Base-by-base conservation (phyloP, 2,113 vertebrate genomes). In the Choloepus hoffmanni region DNA sequence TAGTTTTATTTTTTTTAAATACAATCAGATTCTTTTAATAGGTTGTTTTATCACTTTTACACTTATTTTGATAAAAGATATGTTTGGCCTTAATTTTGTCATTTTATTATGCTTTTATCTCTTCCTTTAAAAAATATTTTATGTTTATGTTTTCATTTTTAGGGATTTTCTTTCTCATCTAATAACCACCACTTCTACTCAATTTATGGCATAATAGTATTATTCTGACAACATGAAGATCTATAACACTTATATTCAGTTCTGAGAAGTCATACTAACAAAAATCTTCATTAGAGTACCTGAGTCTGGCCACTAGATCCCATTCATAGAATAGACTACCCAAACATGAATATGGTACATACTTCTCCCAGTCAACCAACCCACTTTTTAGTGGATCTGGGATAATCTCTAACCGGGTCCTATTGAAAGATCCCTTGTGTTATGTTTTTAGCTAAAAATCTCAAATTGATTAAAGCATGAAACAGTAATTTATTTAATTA, bases 21-120 rank as follows among this genome's bases (percentile, higher is more conserved):
- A 36, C 36, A 36, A 36, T 36, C 36, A 79, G 11, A 90, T 67
- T 43, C 28, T 90, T 45, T 70, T 2, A 16, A 73, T 55, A 70
- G 6, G 12, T 24, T 43, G 28, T 85, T 68, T 82, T 5, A 93
- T 74, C 65, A 94, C 7, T 89, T 89, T 85, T 62, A 58, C 23
- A 83, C 73, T 85, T 95, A 90, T 30, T 86, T 92, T 82, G 74
- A 72, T 72, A 89, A 82, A 88, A 76, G 30, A n/a, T 92, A 89
- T 33, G 30, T 73, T 89, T 82, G 73, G 43, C 45, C 48, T 87
- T 79, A 96, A 73, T 95, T 92, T 21, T 73, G 33, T 73, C 11
- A 82, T n/a, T 85, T 88, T 84, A 63, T 55, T 28, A 40, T 36
- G 36, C 36, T 89, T 89, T 72, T 83, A 73, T 60, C 65, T 15